Evolutionary conservation across 2,888 invertebrate species (phyloP), one percentile per base, ranked within the genome.

Genomic region (Macaria notata): DNA sequence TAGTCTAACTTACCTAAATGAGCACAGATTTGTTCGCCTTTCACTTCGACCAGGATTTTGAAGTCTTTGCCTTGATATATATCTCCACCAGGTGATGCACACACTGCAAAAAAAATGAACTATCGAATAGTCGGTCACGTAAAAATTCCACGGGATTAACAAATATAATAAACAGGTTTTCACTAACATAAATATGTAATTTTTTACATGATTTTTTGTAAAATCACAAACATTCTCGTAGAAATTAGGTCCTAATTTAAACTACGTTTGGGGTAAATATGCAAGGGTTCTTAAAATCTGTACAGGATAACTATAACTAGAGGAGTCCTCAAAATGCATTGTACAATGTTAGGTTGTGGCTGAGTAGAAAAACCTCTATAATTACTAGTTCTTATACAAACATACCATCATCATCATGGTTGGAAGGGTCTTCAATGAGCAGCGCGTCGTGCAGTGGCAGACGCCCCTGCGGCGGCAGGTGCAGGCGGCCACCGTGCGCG

Each of bases 381-480:
- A 52, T 9, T 43, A n/a, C 3, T 46, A 6, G 33, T 36, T 19
- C 19, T 19, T 19, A n/a, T n/a, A 19, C 19, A 19, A 19, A 19
- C 33, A 7, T 78, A 94, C 95, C 95, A 71, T 95, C 95, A 66
- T 95, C 95, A 63, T 95, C 95, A 56, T 93, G 92, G 54, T 88
- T 92, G 9, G 92, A 92, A 0, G 97, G 96, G 77, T 98, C 98
- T 81, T 98, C 98, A 49, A 98, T 95, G 31, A 98, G 92, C 59
- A 96, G 92, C 3, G 97, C 96, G 71, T 98, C 97, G 39, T 95
- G 95, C 43, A 98, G 88, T 0, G 97, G 95, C 68, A 98, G 94
- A 73, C 96, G 95, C 0, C 97, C 98, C 49, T 95, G 93, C 7
- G 95, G 94, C n/a, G 96, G 95, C 30, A 98, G 92, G 82, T 97